Base-by-base conservation (phyloP, 1,140 invertebrate genomes). In the Cyclina sinensis region DNA sequence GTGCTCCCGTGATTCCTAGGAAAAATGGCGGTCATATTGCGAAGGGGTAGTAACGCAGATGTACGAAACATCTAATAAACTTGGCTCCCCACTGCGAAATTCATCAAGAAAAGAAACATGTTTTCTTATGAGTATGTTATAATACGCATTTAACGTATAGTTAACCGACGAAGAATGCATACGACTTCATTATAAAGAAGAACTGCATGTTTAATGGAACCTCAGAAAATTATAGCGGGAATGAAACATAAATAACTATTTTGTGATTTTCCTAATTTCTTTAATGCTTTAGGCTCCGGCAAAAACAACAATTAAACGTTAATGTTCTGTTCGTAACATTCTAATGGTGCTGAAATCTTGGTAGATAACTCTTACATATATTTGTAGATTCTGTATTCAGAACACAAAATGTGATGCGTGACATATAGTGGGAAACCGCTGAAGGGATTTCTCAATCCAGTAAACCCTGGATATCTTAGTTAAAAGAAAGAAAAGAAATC, bases 11-110 rank as follows among this genome's bases (percentile, higher is more conserved):
- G 85, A 59, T 51, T 43, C 82, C 62, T 1, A 32, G 73, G 11
- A 70, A 83, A 76, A 79, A 80, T 79, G 85, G 74, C 74, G 85
- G 74, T 65, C 85, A 78, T 80, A 80, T 87, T 87, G 85, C n/a
- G 54, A 80, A 87, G 54, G 68, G 84, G 70, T 54, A 51, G 46
- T 24, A 57, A 59, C 54, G 48, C 85, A 79, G 76, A 80, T 79
- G 74, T 79, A 54, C n/a, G 59, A 79, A 87, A 79, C 54, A 83
- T 62, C 43, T 65, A 83, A 83, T 83, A 83, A 83, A 83, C 32
- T 12, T 43, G 81, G 43, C 65, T 70, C 65, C 81, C 57, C 30
- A 35, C 81, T 14, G 81, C 12, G 81, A 83, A 46, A 46, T 51
- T 70, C 81, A 83, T 68, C 59, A 65, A 37, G 43, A 65, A 83